Evolutionary conservation across 92 coral and sea anemone species (phyloP), one percentile per base, ranked within the genome.

Genomic region (Virgularia gustaviana): DNA sequence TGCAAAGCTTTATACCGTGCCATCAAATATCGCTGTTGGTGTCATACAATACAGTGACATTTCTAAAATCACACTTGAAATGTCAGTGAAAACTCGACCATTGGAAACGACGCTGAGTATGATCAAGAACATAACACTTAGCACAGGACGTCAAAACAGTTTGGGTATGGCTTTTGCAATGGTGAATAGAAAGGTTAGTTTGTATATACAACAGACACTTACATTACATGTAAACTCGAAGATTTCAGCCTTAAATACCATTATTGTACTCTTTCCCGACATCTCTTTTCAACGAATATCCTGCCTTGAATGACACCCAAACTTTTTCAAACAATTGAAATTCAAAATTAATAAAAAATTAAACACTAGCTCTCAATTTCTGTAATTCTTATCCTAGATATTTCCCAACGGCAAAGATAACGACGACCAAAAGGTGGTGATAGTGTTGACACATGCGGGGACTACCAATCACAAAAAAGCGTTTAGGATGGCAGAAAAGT

Each of bases 381-480:
- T n/a, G n/a, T n/a, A n/a, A n/a, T 45, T 39, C 7, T 49, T 49
- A 19, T 9, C 30, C 13, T 28, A 68, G 75, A 32, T 11, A 2
- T 49, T 68, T 32, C 4, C 39, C 4, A 24, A 34, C 6, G n/a
- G 30, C 1, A 18, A 29, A 0, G 0, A 13, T 10, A 44, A 13
- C 0, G 58, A 5, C 29, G 28, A 66, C 24, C 43, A 60, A 42
- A 52, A 29, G 1, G 30, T 44, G 37, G 20, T 68, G 29, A 51
- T 68, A 15, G 9, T 68, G 22, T 32, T 68, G 1, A 38, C 75
- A 1, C 60, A 68, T 49, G 34, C 5, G 32, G 44, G 33, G 35
- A 59, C 75, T 24, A 47, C 41, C 3, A 61, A 68, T 30, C 75
- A 59, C 11, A 45, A 68, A 51, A 49, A 68, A 51, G 61, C 75